These are phyloP conservation scores for Nipponia nippon DNA, from an alignment of 2,113 vertebrate species.

Conservation along the genomic window DNA sequence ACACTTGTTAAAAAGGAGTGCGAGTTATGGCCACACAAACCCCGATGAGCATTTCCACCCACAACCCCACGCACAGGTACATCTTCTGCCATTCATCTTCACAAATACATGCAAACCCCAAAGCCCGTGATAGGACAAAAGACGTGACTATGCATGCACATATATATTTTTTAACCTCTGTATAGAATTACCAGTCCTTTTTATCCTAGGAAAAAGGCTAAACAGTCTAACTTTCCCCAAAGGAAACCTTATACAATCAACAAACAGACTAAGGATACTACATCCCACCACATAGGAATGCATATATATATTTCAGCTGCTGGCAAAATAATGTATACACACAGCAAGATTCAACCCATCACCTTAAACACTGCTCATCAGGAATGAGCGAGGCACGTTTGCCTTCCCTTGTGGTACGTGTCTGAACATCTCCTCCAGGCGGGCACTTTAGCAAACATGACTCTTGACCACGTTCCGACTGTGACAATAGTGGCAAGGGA, in stretches of 20 bases:
- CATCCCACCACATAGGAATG: background rate
- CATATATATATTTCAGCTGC: background rate
- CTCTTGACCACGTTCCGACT: background rate
- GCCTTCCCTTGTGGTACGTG: background rate
- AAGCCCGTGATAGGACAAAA: background rate
- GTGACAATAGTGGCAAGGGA: background rate
- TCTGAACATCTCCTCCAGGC: background rate
- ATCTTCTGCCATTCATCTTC: background rate
- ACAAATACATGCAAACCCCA: background rate
- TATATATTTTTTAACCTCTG: background rate
- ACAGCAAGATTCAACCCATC: background rate
- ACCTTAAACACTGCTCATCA: background rate
- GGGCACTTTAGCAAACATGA: background rate
- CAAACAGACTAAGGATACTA: background rate
- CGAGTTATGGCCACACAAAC: background rate
- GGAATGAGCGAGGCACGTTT: background rate
- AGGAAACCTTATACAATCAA: background rate
- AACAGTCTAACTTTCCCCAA: background rate
- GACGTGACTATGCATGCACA: background rate
- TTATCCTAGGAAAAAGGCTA: background rate
- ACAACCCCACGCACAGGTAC: accelerated
- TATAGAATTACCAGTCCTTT: background rate
- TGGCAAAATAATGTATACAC: background rate
- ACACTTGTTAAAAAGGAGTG: background rate
- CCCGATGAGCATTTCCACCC: background rate